Conservation (phyloP, 2,888 invertebrate genomes). For the Hemistola chrysoprasaria region DNA sequence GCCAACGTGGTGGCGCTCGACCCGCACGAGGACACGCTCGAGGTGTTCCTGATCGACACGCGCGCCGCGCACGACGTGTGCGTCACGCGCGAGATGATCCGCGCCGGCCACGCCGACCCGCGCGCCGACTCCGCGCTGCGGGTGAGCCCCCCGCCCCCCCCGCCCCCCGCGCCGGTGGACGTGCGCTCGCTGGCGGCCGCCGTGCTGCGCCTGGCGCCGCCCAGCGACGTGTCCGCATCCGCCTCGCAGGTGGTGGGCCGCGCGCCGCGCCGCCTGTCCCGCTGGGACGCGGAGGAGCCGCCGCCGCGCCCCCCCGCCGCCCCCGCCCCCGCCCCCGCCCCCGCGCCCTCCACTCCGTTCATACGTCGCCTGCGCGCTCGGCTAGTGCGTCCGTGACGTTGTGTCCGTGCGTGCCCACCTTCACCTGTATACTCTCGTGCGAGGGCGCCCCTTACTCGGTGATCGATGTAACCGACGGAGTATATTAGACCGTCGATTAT, state of each 20-base stretch:
- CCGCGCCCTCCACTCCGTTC: neutral
- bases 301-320: constrained; percentile 14
- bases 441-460: too few species aligned
- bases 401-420: too few species aligned
- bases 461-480: too few species aligned
- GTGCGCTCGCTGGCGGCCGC: constrained; percentile 21
- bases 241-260: constrained; percentile 48
- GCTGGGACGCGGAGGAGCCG: constrained; percentile 40
- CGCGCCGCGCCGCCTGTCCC: constrained; percentile 39
- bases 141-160: constrained; percentile 46
- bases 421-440: too few species aligned
- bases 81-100: constrained; percentile 71
- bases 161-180: constrained; percentile 19
- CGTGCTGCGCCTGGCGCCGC: constrained; percentile 10
- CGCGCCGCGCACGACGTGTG: constrained; percentile 66
- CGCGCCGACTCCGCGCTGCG: constrained; percentile 45
- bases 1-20: constrained; percentile 54
- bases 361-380: neutral
- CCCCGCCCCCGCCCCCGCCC: constrained; percentile 2
- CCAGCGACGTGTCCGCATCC: constrained; percentile 50
- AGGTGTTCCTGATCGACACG: constrained; percentile 79
- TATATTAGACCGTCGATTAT: too few species aligned
- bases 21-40: constrained; percentile 48
- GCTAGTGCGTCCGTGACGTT: too few species aligned
- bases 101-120: constrained; percentile 72